Conservation (phyloP, 2,888 invertebrate genomes). For the Neoitamus cyanurus region DNA sequence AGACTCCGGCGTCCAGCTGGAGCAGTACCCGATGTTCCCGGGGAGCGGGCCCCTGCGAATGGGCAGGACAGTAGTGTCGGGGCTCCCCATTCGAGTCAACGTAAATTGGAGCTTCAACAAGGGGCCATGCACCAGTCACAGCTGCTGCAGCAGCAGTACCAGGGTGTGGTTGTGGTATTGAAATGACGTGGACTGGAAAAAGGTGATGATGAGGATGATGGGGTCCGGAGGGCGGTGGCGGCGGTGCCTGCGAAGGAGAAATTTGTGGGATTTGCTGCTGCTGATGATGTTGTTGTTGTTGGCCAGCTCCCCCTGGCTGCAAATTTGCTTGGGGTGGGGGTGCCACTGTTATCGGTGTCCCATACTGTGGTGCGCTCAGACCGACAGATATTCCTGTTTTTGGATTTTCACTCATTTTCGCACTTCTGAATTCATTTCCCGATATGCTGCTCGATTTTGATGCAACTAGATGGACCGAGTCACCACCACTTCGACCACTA, state of each 20-base stretch:
- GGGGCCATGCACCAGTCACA: conserved; percentile 63
- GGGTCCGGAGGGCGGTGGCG: conserved; percentile 67
- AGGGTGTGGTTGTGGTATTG: conserved; percentile 62
- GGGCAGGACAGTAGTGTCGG: conserved; percentile 66
- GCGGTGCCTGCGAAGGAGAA: conserved; percentile 64
- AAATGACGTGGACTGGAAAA: conserved; percentile 68
- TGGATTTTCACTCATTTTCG: conserved; percentile 20
- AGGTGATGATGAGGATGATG: conserved; percentile 68
- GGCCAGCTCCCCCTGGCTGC: conserved; percentile 47
- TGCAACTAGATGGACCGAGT: neutral
- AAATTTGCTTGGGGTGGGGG: conserved; percentile 46
- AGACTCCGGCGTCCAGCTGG: conserved; percentile 82
- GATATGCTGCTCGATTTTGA: neutral
- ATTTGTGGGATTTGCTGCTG: conserved; percentile 50
- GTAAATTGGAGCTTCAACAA: conserved; percentile 70
- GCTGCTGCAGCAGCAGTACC: conserved; percentile 65
- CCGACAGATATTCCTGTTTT: conserved; percentile 50
- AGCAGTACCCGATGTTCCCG: conserved; percentile 78
- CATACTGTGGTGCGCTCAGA: neutral
- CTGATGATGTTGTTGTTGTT: conserved; percentile 47
- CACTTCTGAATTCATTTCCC: conserved; percentile 21
- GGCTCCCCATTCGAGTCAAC: conserved; percentile 72
- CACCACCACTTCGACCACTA: neutral
- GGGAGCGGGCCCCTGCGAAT: conserved; percentile 62
- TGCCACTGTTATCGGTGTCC: conserved; percentile 19